Evolutionary conservation across 2,888 invertebrate species (phyloP), one percentile per base, ranked within the genome.

Genomic region (Pseudanteris insignis): DNA sequence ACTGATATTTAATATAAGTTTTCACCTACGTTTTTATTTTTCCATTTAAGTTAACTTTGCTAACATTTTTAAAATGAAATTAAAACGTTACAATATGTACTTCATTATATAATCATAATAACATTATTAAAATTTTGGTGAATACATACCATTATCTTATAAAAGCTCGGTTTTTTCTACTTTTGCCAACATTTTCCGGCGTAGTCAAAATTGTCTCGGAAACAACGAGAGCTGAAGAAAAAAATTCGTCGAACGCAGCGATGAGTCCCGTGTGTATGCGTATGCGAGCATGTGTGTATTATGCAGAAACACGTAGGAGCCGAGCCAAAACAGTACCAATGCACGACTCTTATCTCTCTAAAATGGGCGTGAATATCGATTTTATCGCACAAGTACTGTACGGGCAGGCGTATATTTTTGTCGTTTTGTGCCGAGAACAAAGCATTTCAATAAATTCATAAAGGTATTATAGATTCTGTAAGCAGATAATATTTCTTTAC

Each of bases 331-430:
- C 41, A 53, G 40, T 32, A 50, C 50, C 50, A 46, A 50, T 50
- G 55, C 44, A 61, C 44, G 54, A 60, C 54, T 54, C 54, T 61
- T 61, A 61, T 54, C 54, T 61, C 36, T 32, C 24, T 43, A 40
- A 50, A 61, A 61, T 50, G 60, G 44, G 60, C 48, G 60, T 50
- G 54, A 61, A 54, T 61, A 61, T 61, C 54, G 60, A 61, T 61
- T 61, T 61, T 61, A 61, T 61, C 54, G 54, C 40, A 32, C 60
- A 38, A 43, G 47, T 43, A 50, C 48, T 34, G 54, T 48, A 50
- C 54, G 43, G 48, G 37, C 53, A 26, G 48, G 47, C 41, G 37
- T 33, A 25, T 46, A 33, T 61, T 61, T 61, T 61, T 48, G 38
- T 61, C 44, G 48, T 48, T 54, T 60, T 43, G 53, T 43, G 13